These are phyloP conservation scores for Enteromius viviparus DNA, from an alignment of 2,797 vertebrate species.

Conservation along the genomic window DNA sequence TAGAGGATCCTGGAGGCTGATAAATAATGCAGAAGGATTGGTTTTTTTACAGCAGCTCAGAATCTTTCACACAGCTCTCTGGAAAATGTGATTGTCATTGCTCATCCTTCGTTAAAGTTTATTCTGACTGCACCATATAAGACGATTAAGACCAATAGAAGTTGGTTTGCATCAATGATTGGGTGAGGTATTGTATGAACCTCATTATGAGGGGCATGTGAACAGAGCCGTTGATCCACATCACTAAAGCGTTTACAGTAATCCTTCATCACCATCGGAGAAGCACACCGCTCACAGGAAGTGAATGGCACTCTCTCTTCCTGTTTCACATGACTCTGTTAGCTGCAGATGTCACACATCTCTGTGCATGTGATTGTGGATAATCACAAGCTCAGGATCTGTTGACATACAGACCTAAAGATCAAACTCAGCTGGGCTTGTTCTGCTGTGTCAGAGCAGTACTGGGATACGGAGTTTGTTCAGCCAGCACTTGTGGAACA, in stretches of 20 bases:
- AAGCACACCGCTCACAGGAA: not conserved
- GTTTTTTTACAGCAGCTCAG: not conserved
- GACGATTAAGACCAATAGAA: not conserved
- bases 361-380: not conserved
- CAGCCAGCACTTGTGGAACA: not conserved
- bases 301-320: not conserved
- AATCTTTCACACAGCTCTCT: not conserved
- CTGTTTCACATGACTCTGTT: constrained; percentile 2
- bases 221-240: not conserved
- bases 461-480: not conserved
- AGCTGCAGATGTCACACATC: not conserved
- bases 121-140: not conserved
- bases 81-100: not conserved
- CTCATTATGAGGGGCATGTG: not conserved
- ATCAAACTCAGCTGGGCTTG: no score
- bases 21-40: not conserved
- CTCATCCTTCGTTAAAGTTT: not conserved
- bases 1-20: not conserved
- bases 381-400: not conserved
- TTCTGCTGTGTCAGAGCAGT: not conserved
- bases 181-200: not conserved
- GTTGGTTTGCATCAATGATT: not conserved
- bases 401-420: no score
- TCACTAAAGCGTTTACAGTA: not conserved
- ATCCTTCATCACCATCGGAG: not conserved